Evolutionary conservation across 2,888 invertebrate species (phyloP), one percentile per base, ranked within the genome.

Genomic region (Drosophila villosipedis): DNA sequence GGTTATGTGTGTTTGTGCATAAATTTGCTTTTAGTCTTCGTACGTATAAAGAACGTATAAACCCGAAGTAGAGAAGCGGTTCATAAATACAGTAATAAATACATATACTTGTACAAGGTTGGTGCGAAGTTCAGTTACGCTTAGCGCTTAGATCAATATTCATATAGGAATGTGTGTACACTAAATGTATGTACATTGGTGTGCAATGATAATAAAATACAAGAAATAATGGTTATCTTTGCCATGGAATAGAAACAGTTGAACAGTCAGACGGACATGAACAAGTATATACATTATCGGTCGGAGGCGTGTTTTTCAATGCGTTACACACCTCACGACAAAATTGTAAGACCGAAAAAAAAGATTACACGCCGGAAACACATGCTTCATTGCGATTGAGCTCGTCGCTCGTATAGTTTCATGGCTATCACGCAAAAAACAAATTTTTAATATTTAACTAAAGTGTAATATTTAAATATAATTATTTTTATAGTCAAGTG

Each of bases 361-460:
- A 33, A 75, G 85, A 84, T 87, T 74, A 73, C 66, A 66, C 61
- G 47, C 61, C 59, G 69, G 77, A 84, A 69, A 75, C 50, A 74
- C 68, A 30, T 47, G 47, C 61, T 59, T 85, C 58, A 55, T 60
- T 54, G 50, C 47, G 50, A 50, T 61, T 60, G 19, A 57, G 25
- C 41, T 47, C 16, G 31, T 47, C 58, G 43, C 25, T 37, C 33
- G 33, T 61, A 30, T 50, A 28, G 30, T 22, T 58, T 53, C 39
- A 52, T 47, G 39, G 35, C 28, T 37, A 49, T 68, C 60, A 47
- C 39, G 69, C 30, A 53, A 66, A 33, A 33, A 57, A 63, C 33
- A 7, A 47, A 22, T 47, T 33, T 59, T 25, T 19, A 19, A 9
- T 16, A 54, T 54, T 5, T 19, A 22, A 33, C n/a, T n/a, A 31